phyloP scores from a whole-genome alignment of 2,113 vertebrate species.

The Capreolus pygargus region DNA sequence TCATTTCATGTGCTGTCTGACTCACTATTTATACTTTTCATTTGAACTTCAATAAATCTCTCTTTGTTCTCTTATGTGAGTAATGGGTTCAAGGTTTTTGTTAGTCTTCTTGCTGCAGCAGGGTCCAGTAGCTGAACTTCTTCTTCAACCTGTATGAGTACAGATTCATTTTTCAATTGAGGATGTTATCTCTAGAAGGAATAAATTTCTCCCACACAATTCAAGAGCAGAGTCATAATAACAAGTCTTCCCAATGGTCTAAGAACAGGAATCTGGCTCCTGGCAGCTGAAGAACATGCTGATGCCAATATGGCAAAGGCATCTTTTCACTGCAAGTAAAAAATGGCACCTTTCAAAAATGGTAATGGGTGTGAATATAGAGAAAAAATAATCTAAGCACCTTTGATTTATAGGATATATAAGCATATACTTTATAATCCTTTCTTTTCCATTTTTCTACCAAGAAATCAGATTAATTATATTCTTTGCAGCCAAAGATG shows the following conservation, averaged over 20 bases:
- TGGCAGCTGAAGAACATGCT: background rate
- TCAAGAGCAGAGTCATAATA: constrained; percentile 1
- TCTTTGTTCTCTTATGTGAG: constrained; percentile 30
- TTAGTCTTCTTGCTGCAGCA: background rate
- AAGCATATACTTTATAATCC: background rate
- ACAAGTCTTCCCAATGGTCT: background rate
- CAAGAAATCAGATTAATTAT: background rate
- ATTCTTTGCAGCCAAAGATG: background rate
- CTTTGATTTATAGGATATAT: background rate
- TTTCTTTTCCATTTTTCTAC: background rate
- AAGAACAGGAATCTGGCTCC: background rate
- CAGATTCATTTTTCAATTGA: constrained; percentile 30
- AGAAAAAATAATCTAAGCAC: background rate
- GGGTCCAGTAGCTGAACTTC: constrained; percentile 19
- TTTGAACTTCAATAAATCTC: constrained; percentile 34
- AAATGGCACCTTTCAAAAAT: background rate
- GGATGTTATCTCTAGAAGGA: constrained; percentile 4
- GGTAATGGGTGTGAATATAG: background rate
- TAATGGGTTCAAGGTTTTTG: constrained; percentile 33
- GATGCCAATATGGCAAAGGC: background rate
- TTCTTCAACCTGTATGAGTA: background rate
- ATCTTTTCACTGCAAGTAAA: background rate
- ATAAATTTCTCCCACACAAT: background rate
- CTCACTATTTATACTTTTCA: constrained; percentile 20
- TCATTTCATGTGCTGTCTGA: background rate